These are phyloP conservation scores for Cynopterus brachyotis DNA, from an alignment of 2,113 vertebrate species.

Conservation along the genomic window DNA sequence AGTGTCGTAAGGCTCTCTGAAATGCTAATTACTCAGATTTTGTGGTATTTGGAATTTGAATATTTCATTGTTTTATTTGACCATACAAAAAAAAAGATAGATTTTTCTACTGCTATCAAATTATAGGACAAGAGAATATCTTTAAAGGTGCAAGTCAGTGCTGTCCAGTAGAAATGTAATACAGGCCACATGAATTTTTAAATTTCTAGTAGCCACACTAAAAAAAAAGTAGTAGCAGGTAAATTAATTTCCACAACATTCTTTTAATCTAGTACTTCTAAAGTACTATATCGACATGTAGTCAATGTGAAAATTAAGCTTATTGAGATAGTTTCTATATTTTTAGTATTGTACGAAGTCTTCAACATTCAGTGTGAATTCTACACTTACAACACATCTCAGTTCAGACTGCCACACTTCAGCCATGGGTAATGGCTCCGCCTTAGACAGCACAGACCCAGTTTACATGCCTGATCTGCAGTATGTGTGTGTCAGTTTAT, in stretches of 20 bases:
- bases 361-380: background rate
- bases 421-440: rapidly evolving
- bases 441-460: background rate
- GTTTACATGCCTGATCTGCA: background rate
- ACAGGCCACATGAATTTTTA: background rate
- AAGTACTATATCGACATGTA: background rate
- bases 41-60: constrained; percentile 15
- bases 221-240: background rate
- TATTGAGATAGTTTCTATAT: background rate
- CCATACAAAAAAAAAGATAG: background rate
- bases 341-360: background rate
- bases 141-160: background rate
- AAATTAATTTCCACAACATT: background rate
- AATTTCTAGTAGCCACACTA: background rate
- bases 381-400: background rate
- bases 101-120: background rate
- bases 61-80: background rate
- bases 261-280: background rate
- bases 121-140: background rate
- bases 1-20: background rate
- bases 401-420: background rate
- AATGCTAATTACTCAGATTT: background rate
- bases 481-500: background rate
- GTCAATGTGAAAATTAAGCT: constrained; percentile 11
- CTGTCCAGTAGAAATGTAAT: background rate